Evolutionary conservation across 2,797 vertebrate genomes (phyloP), one percentile per base, ranked within the genome.

Genomic region (Artibeus lituratus): DNA sequence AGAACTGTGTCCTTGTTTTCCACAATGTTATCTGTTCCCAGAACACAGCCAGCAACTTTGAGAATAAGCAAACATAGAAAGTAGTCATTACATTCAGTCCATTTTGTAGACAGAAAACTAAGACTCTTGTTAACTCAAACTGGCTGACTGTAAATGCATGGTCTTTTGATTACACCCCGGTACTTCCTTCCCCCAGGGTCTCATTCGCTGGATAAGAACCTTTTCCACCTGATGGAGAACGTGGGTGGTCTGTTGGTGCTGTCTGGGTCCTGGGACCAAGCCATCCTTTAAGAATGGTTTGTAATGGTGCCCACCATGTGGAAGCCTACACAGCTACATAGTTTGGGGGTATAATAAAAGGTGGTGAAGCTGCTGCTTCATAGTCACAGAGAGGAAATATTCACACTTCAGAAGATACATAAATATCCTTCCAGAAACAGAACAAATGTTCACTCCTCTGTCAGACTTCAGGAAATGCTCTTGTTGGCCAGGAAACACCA

Each of bases 351-450:
- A 0, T 78, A 86, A 96, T 55, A 94, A 65, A 96, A 98, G 83
- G 86, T 44, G 24, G 70, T 49, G 49, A 96, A 87, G 82, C 78
- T 92, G 62, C 74, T 87, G 42, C 87, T 94, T 96, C 91, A 1
- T 1, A 12, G 92, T 87, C 4, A 57, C 9, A 92, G 81, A 95
- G 89, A 49, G 4, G 77, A 96, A 93, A 70, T 3, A 59, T 26
- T 83, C 15, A 29, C 49, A 77, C 93, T 90, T 97, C 29, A 47
- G 42, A 59, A 92, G 94, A 74, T 44, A 67, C 18, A 53, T n/a
- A 95, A 96, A 87, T 2, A 74, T 4, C 51, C 65, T 95, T 90
- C 37, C 16, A 90, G 91, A 96, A 80, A 19, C 15, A 87, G 14
- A 73, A 49, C 2, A 18, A 72, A 81, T 0, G 1, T 22, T 37